These are phyloP conservation scores for Megaceryle alcyon DNA, from an alignment of 2,797 vertebrate species.

Conservation along the genomic window DNA sequence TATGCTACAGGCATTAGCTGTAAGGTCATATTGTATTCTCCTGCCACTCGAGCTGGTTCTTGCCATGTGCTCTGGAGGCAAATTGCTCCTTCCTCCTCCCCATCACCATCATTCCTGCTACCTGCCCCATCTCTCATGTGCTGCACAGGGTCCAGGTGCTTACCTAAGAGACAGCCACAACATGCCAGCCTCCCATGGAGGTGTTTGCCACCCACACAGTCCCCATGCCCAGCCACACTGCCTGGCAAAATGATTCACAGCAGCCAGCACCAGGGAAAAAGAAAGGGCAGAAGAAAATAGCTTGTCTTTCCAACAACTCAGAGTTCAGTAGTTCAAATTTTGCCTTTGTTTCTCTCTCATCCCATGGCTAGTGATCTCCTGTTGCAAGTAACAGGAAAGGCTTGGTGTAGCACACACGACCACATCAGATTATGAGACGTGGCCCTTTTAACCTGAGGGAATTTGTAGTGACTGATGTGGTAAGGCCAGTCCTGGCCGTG, in stretches of 20 bases:
- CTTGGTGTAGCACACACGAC: neutral
- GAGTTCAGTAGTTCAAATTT: neutral
- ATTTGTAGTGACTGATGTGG: neutral
- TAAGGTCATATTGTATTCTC: neutral
- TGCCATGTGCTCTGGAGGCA: rapidly evolving
- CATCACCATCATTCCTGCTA: neutral
- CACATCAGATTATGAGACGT: neutral
- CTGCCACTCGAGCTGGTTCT: neutral
- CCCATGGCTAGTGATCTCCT: neutral
- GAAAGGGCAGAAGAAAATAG: neutral
- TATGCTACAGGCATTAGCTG: neutral
- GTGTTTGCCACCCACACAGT: neutral
- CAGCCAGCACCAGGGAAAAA: neutral
- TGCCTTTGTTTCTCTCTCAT: neutral
- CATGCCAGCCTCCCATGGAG: neutral
- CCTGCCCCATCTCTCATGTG: neutral
- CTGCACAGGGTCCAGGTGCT: neutral
- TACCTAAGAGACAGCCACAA: neutral
- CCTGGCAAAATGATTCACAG: neutral
- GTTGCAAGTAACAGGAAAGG: neutral
- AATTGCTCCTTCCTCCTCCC: neutral
- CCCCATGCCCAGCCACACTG: rapidly evolving
- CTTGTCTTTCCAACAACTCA: neutral
- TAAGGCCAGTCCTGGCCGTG: neutral
- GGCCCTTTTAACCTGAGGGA: neutral